These are phyloP conservation scores for Bovichtus variegatus DNA, from an alignment of 2,797 vertebrate genomes.

Conservation along the genomic window DNA sequence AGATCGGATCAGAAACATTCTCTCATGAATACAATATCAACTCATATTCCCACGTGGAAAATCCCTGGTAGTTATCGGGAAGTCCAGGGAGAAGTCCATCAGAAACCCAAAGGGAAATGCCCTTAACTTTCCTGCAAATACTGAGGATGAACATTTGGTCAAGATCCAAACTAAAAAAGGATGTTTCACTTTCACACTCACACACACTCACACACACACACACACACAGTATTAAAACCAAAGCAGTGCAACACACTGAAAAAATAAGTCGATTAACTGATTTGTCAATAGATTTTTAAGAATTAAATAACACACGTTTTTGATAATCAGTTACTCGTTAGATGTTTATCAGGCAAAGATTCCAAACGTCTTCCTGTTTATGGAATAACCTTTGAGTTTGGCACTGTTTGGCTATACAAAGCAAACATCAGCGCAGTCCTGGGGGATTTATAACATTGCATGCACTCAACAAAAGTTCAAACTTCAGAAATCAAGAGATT, in stretches of 20 bases:
- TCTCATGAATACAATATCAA: slow-evolving; percentile 1
- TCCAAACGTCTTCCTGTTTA: too few relatives aligned
- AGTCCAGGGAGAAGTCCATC: too few relatives aligned
- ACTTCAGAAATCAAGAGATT: neutral
- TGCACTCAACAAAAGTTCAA: neutral
- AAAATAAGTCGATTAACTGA: neutral
- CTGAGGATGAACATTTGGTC: neutral
- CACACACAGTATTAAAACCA: neutral
- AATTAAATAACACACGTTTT: neutral
- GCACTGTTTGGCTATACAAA: neutral
- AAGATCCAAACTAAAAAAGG: neutral
- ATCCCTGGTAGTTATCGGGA: neutral
- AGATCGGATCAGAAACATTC: neutral
- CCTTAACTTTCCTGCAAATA: neutral
- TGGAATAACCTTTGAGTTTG: neutral
- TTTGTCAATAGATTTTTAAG: neutral
- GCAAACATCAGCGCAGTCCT: neutral
- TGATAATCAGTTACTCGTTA: neutral
- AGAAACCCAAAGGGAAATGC: neutral
- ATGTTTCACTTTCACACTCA: too few relatives aligned
- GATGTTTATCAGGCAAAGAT: too few relatives aligned
- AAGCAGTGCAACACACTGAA: too few relatives aligned
- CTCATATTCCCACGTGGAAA: slow-evolving; percentile 5
- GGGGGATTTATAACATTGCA: too few relatives aligned
- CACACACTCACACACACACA: too few relatives aligned